phyloP scores from a whole-genome alignment of 2,888 invertebrate genomes.

The Chrysolina oricalcia region DNA sequence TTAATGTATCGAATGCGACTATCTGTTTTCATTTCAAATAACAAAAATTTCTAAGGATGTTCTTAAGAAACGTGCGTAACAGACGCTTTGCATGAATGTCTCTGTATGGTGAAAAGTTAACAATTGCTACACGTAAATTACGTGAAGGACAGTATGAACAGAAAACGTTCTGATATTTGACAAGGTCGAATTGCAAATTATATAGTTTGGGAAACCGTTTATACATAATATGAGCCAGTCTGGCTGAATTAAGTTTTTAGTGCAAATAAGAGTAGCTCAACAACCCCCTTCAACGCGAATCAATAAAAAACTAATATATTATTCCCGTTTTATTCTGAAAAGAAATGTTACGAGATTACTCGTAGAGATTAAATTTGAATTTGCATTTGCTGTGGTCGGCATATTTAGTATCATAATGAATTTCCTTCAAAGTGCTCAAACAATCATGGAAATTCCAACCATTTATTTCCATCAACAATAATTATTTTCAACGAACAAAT shows the following conservation, averaged over 20 bases:
- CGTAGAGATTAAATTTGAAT: not conserved
- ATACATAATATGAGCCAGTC: not conserved
- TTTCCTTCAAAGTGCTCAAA: not conserved
- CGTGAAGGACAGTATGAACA: no score
- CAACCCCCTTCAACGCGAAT: slow-evolving; percentile 12
- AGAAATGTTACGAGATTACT: slow-evolving; percentile 19
- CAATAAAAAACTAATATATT: slow-evolving; percentile 30
- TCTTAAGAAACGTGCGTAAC: no score
- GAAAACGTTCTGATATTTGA: not conserved
- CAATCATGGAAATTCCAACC: not conserved
- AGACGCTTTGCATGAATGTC: no score
- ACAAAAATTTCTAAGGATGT: no score
- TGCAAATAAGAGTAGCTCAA: slow-evolving; percentile 1
- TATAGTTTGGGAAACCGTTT: not conserved
- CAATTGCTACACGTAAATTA: no score
- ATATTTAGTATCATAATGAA: not conserved
- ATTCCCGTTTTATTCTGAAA: not conserved
- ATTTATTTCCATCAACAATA: not conserved
- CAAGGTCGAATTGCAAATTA: not conserved
- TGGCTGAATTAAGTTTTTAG: not conserved
- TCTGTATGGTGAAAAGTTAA: no score
- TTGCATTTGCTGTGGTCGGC: not conserved
- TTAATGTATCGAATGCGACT: no score
- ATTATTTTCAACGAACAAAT: not conserved
- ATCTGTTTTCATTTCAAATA: no score